phyloP scores from a whole-genome alignment of 2,888 invertebrate species.

The Acronicta aceris region DNA sequence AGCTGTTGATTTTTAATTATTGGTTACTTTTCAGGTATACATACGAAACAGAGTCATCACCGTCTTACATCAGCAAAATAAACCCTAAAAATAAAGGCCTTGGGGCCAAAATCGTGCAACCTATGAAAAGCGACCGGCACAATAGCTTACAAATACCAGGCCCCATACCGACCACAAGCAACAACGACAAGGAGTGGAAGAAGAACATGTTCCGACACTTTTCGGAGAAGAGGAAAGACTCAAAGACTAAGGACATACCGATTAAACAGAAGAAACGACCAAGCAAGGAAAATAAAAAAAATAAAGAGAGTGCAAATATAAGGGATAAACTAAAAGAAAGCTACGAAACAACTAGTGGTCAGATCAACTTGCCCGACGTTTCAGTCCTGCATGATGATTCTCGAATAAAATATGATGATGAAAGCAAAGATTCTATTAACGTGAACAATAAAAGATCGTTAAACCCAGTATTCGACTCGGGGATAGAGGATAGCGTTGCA shows the following conservation, averaged over 20 bases:
- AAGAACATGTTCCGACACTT: neutral
- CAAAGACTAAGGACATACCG: slow-evolving; percentile 2
- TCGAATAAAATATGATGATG: neutral
- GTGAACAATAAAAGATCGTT: neutral
- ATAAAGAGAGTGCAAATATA: neutral
- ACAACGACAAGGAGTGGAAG: slow-evolving; percentile 9
- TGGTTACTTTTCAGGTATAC: slow-evolving; percentile 26
- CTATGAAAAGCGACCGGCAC: slow-evolving; percentile 31
- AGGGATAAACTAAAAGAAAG: neutral
- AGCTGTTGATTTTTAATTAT: neutral
- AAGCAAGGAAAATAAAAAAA: neutral
- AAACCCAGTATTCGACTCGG: too few relatives aligned
- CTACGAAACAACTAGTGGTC: neutral
- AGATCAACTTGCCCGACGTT: neutral
- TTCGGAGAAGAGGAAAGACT: slow-evolving; percentile 2
- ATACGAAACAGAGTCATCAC: slow-evolving; percentile 26
- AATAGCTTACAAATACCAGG: slow-evolving; percentile 58
- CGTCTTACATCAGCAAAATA: neutral
- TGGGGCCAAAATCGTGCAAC: slow-evolving; percentile 9
- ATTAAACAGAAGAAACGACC: slow-evolving; percentile 10
- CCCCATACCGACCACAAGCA: slow-evolving; percentile 40
- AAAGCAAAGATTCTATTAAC: neutral
- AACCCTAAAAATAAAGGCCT: neutral
- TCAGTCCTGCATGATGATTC: neutral
- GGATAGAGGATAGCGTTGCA: neutral